Base-by-base conservation (phyloP, 1,140 invertebrate species). In the Ceratosolen fusciceps region DNA sequence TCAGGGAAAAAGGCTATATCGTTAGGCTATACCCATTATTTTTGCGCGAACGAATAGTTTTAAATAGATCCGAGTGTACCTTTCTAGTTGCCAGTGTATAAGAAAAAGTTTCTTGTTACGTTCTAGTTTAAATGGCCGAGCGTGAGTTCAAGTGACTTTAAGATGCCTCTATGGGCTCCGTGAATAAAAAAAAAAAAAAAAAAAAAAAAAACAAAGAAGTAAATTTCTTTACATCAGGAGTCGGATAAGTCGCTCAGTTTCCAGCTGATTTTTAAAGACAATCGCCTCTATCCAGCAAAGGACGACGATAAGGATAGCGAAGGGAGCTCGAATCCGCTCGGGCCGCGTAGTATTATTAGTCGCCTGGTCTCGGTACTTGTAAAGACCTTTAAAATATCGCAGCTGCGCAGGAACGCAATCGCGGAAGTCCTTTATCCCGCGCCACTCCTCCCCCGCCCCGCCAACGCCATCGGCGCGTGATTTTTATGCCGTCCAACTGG, bases 401-500 rank as follows among this genome's bases (percentile, higher is more conserved):
- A 52, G 4, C 14, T 9, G 2, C 14, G 19, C 10, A 19, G 49
- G 49, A 52, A 52, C 49, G 56, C 1, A 58, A 26, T 58, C 24
- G 24, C 56, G 56, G 24, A 58, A 58, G 29, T 67, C 31, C 29
- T 58, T 77, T 43, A 77, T 39, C 31, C 60, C n/a, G 3, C 21
- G 39, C 39, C 5, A 29, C 16, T 56, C 52, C 70, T 21, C 47
- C 37, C 34, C 60, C 49, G 3, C 34, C 65, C 19, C n/a, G 1
- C 37, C 10, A 9, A 1, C 34, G 12, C 10, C 67, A n/a, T 49
- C 43, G 43, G 12, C 37, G 71, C 34, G 54, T 34, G 14, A 47
- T 54, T 54, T 72, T 74, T 54, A 60, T n/a, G 16, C 1, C 65
- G 14, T 26, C 62, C n/a, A 77, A 68, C 62, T 68, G 67, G 76